phyloP scores from a whole-genome alignment of 2,797 vertebrate genomes.

The Ispidina picta region DNA sequence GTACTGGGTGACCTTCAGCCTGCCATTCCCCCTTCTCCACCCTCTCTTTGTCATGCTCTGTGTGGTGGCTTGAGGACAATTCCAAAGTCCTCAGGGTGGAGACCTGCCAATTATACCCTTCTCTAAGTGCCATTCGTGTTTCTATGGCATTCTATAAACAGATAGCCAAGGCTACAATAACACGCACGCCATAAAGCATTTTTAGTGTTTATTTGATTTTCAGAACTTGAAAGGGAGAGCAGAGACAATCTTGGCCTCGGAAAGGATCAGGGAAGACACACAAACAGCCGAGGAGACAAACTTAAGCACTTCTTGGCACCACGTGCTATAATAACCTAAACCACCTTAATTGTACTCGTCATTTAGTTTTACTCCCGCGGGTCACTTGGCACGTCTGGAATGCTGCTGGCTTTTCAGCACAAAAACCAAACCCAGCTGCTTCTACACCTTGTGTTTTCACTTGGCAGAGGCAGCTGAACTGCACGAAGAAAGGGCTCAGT shows the following conservation, averaged over 20 bases:
- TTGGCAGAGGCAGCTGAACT: conserved; percentile 49
- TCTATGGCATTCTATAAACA: conserved; percentile 35
- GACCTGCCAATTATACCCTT: conserved; percentile 48
- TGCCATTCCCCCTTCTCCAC: conserved; percentile 1
- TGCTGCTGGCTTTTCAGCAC: conserved; percentile 44
- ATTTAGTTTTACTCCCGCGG: conserved; percentile 62
- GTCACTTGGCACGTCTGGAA: conserved; percentile 59
- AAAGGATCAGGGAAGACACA: neutral
- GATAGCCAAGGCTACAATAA: conserved; percentile 25
- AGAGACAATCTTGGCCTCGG: neutral
- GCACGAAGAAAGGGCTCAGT: neutral
- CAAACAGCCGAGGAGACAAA: neutral
- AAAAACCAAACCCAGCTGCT: conserved; percentile 34
- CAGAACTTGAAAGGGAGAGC: neutral
- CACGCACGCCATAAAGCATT: neutral
- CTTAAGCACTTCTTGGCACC: conserved; percentile 27
- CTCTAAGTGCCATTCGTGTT: conserved; percentile 16
- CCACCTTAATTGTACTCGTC: conserved; percentile 59
- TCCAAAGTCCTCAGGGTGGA: conserved; percentile 49
- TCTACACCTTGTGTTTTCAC: conserved; percentile 20
- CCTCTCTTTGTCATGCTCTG: neutral
- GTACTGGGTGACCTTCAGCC: conserved; percentile 31
- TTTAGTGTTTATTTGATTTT: conserved; percentile 20
- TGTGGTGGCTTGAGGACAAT: conserved; percentile 46
- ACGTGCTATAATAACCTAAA: conserved; percentile 60